Evolutionary conservation across 2,113 vertebrate species (phyloP).

Genomic region (Motacilla tschutschensis): DNA sequence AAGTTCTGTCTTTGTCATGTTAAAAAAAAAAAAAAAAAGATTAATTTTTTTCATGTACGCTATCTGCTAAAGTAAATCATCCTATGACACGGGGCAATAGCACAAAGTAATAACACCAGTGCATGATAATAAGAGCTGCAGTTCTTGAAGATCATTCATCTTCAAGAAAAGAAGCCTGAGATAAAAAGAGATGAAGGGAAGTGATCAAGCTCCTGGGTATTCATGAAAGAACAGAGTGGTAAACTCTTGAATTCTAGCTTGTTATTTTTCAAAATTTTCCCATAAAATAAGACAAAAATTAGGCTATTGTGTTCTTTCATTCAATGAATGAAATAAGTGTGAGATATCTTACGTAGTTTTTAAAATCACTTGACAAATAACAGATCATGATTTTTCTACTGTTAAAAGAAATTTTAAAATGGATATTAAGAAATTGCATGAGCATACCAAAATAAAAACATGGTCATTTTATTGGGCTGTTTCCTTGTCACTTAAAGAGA

Average conservation of each 20-base stretch:
- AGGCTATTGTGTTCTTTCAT: background rate
- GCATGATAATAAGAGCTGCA: background rate
- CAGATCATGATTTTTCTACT: background rate
- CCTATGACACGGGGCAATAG: background rate
- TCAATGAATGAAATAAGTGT: background rate
- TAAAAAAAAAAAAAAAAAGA: slow-evolving; percentile 6
- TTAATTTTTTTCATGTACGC: background rate
- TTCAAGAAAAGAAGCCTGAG: background rate
- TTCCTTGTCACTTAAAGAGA: background rate
- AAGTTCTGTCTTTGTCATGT: slow-evolving; percentile 4
- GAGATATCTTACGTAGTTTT: background rate
- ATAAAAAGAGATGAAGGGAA: background rate
- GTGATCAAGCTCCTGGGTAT: background rate
- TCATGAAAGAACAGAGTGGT: background rate
- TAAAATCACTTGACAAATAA: background rate
- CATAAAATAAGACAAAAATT: slow-evolving; percentile 2
- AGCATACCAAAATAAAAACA: background rate
- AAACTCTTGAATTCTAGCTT: background rate
- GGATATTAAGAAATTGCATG: background rate
- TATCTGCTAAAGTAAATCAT: slow-evolving; percentile 25
- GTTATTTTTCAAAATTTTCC: background rate
- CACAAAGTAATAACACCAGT: background rate
- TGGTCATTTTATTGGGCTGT: background rate
- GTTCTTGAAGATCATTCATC: slow-evolving; percentile 1
- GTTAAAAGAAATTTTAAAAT: background rate